A percentile compares a stretch with the other conserved stretches of the same genome.
These are phyloP conservation scores for Stictonetta naevosa DNA, from an alignment of 2,113 vertebrate species.

Conservation along the genomic window DNA sequence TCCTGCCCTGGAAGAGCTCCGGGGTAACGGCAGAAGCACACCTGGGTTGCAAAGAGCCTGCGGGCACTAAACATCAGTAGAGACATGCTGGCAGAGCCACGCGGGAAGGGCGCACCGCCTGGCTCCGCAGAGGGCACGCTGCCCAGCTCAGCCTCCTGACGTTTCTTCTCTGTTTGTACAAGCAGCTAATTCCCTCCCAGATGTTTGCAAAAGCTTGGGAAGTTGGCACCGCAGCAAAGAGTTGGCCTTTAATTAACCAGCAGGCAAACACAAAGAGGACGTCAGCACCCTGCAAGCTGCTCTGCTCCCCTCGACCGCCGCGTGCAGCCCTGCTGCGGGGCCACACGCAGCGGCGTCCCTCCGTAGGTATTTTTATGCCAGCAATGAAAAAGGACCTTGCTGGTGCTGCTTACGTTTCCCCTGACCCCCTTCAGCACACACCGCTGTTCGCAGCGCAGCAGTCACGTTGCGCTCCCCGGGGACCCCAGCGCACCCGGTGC, in stretches of 20 bases:
- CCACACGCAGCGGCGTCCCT: rapidly evolving
- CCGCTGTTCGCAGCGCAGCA: rapidly evolving
- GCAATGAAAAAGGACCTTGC: background rate
- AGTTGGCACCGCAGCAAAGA: background rate
- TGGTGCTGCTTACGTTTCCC: background rate
- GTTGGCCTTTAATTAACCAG: slow-evolving; percentile 14
- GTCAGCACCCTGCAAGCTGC: background rate
- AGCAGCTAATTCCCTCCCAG: background rate
- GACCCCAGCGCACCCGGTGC: rapidly evolving
- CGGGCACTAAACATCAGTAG: background rate
- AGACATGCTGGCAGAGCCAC: background rate
- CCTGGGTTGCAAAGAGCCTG: background rate
- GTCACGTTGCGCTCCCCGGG: rapidly evolving
- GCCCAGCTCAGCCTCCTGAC: background rate
- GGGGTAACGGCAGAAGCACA: background rate
- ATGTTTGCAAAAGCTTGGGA: background rate
- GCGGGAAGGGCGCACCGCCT: background rate
- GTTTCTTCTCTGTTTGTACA: background rate
- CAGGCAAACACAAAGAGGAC: background rate
- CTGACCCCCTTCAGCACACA: background rate
- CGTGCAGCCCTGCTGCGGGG: rapidly evolving
- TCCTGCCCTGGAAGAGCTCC: background rate
- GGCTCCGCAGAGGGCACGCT: background rate
- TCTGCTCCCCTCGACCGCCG: background rate
- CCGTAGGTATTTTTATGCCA: rapidly evolving